Evolutionary conservation across 1,140 invertebrate genomes (phyloP), one percentile per base, ranked within the genome.

Genomic region (Drosophila simulans): DNA sequence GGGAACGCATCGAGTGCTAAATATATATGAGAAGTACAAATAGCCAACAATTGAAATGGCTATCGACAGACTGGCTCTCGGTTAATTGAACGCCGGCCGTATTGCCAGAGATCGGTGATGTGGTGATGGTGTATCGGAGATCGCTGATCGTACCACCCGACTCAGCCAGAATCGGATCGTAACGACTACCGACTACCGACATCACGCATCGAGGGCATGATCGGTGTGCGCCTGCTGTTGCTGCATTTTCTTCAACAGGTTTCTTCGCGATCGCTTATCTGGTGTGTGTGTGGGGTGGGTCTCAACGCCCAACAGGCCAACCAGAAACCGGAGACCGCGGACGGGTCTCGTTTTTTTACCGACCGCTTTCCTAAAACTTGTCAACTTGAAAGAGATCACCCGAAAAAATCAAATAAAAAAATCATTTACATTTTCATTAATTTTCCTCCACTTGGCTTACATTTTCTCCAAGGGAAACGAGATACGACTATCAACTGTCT

Each of bases 201-300:
- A 85, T 86, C 82, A 86, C 82, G 82, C 82, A 65, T 77, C 42
- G 75, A 73, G 66, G 75, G 84, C 84, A 82, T 88, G 83, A 57
- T 70, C 76, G 60, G 53, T 64, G 57, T 69, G 43, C 65, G 54
- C 53, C 65, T 65, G 70, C 52, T 57, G 40, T 42, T 49, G 64
- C 74, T 89, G 83, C 83, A 88, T 88, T 88, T 88, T 89, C 84
- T 80, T 89, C 55, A 88, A 88, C 83, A 89, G 83, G 83, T 88
- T 82, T 54, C 62, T 89, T 79, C 39, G 51, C 49, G 80, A 72
- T 76, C 57, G 73, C 75, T 70, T 83, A 74, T 83, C 71, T 45
- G 68, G 58, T 54, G 77, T 62, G 77, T 62, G 20, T 22, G 68
- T 52, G 62, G 59, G 71, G 72, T 52, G 72, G 72, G 72, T 53